phyloP scores from a whole-genome alignment of 2,113 vertebrate genomes.

The Struthio camelus region DNA sequence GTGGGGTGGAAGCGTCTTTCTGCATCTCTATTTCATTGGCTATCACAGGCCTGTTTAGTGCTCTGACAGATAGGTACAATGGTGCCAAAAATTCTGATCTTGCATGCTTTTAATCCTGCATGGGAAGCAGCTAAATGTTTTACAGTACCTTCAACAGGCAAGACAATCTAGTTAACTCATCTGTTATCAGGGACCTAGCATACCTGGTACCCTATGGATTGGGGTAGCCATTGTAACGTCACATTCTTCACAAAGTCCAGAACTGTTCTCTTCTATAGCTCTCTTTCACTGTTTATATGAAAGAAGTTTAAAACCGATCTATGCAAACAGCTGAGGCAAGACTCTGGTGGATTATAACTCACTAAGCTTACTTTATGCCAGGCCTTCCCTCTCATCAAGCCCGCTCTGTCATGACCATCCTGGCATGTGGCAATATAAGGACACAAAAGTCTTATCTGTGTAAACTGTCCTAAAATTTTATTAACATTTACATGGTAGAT shows the following conservation, averaged over 20 bases:
- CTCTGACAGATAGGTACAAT: background rate
- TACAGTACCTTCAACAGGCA: fast-evolving
- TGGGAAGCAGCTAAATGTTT: background rate
- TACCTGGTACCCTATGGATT: background rate
- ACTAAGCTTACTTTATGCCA: fast-evolving
- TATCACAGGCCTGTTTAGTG: background rate
- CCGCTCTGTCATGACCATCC: background rate
- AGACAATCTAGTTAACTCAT: fast-evolving
- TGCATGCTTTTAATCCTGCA: background rate
- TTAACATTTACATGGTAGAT: background rate
- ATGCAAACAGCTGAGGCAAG: background rate
- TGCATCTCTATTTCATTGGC: background rate
- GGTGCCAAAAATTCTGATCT: background rate
- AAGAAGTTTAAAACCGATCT: background rate
- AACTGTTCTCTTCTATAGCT: too few species aligned
- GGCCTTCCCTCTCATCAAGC: background rate
- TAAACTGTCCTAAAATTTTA: background rate
- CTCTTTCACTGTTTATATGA: background rate
- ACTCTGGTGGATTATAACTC: background rate
- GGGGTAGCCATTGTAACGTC: background rate
- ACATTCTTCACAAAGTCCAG: background rate
- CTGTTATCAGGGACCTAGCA: background rate
- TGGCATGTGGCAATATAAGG: too few species aligned
- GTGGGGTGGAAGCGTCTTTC: too few species aligned
- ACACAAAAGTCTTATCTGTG: background rate